Percentiles rank a stretch among this genome's conserved stretches.
Evolutionary conservation across 2,113 vertebrate species (phyloP).

Genomic region (Empidonax traillii): DNA sequence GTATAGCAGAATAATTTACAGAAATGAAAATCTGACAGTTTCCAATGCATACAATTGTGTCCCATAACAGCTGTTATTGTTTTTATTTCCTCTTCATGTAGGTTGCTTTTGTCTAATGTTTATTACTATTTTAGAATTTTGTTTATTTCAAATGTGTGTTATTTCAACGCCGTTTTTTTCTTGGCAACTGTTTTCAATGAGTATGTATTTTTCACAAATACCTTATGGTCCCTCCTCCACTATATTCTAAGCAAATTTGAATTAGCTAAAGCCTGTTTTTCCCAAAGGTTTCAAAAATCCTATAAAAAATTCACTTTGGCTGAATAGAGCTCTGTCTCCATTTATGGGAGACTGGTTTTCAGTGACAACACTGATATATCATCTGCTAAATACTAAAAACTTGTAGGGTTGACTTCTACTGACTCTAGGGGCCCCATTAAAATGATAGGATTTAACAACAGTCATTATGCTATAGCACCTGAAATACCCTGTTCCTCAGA

Average conservation of each 20-base stretch:
- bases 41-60: not conserved
- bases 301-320: not conserved
- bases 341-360: not conserved
- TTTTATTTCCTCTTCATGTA: slow-evolving; percentile 14
- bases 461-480: not conserved
- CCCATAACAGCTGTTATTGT: not conserved
- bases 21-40: not conserved
- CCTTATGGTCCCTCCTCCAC: not conserved
- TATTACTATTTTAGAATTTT: not conserved
- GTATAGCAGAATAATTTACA: not conserved
- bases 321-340: not conserved
- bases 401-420: not conserved
- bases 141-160: not conserved
- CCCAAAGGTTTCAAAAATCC: not conserved
- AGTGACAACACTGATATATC: not conserved
- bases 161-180: not conserved
- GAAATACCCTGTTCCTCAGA: not conserved
- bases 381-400: not conserved
- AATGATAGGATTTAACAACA: not conserved
- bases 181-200: not conserved
- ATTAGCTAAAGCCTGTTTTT: not conserved
- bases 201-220: not conserved
- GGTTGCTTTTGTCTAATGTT: not conserved
- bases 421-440: not conserved
- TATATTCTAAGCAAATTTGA: not conserved